Conservation (phyloP, 2,113 vertebrate genomes). For the Epinephelus fuscoguttatus region DNA sequence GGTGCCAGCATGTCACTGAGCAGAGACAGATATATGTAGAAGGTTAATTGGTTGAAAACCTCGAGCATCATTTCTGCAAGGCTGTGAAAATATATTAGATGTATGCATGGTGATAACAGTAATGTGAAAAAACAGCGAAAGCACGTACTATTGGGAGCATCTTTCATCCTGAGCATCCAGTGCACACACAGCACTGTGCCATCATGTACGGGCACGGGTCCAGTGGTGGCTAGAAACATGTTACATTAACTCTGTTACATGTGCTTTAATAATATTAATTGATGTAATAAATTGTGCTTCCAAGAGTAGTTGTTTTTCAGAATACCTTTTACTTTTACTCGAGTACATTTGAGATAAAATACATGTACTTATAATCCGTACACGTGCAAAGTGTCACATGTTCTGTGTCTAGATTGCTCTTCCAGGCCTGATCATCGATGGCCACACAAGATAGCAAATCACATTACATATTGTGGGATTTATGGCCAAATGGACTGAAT, state of each 20-base stretch:
- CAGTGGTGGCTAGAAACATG: too few species aligned
- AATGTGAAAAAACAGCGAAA: background rate
- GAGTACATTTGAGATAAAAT: too few species aligned
- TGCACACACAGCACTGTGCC: background rate
- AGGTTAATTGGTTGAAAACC: slow-evolving; percentile 32
- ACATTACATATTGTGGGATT: slow-evolving; percentile 37
- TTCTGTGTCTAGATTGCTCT: background rate
- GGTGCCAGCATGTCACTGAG: slow-evolving; percentile 10
- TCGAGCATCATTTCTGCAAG: background rate
- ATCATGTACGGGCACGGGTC: background rate
- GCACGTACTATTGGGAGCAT: background rate
- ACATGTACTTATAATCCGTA: too few species aligned
- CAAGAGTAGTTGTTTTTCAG: too few species aligned
- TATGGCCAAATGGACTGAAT: slow-evolving; percentile 61
- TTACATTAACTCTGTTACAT: too few species aligned
- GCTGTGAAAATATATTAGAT: too few species aligned
- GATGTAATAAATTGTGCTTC: too few species aligned
- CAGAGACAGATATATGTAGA: slow-evolving; percentile 17
- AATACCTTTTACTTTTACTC: too few species aligned
- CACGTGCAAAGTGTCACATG: background rate
- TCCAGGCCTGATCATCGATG: slow-evolving; percentile 10
- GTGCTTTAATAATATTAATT: too few species aligned
- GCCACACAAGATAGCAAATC: slow-evolving; percentile 13
- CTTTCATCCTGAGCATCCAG: background rate
- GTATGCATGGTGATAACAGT: background rate